A percentile compares a stretch with the other conserved stretches of the same genome.
These are phyloP conservation scores for Oryctes rhinoceros DNA, from an alignment of 1,140 invertebrate species.

Conservation along the genomic window DNA sequence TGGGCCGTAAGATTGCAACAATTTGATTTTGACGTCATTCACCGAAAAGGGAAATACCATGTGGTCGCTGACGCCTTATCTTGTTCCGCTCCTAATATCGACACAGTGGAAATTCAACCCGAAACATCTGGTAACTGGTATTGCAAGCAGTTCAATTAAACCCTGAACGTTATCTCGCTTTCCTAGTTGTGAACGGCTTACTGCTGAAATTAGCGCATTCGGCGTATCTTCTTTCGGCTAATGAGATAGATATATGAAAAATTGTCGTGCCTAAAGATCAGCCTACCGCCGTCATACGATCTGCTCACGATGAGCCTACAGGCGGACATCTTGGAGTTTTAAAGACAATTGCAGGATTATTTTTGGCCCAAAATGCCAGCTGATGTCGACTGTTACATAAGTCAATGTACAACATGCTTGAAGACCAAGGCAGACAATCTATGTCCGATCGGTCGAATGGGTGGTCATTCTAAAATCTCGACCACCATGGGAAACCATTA, in stretches of 20 bases:
- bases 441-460: constrained; percentile 10
- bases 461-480: neutral
- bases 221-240: neutral
- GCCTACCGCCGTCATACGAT: neutral
- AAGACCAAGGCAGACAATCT: neutral
- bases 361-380: constrained; percentile 31
- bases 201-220: neutral
- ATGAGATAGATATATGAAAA: neutral
- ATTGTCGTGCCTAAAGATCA: neutral
- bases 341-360: neutral
- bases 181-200: neutral
- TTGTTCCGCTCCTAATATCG: neutral
- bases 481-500: constrained; percentile 37
- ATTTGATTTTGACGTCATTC: constrained; percentile 21
- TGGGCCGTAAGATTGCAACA: constrained; percentile 14
- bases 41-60: constrained; percentile 16
- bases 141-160: neutral
- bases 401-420: constrained; percentile 5
- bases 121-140: neutral
- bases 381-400: constrained; percentile 20
- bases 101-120: neutral
- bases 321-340: constrained; percentile 31
- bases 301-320: neutral
- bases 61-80: neutral
- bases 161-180: neutral